These are phyloP conservation scores for Stichodactyla helianthus DNA, from an alignment of 64 coral and sea anemone species.

Conservation along the genomic window DNA sequence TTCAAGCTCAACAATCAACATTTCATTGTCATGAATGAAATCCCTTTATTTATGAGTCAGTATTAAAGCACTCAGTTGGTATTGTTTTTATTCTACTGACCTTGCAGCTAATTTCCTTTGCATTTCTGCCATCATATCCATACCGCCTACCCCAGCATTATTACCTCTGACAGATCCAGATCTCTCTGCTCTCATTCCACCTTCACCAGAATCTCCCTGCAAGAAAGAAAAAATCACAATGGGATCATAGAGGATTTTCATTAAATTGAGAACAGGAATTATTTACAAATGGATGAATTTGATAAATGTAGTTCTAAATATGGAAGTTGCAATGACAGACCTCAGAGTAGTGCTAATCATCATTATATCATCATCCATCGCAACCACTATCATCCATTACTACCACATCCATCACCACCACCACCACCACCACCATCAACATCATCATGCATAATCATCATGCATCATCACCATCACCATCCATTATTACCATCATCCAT, in stretches of 20 bases:
- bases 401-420: not conserved
- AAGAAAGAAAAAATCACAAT: not conserved
- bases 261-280: no score
- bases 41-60: not conserved
- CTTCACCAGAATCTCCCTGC: slow-evolving; percentile 30
- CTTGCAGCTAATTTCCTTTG: slow-evolving; percentile 71
- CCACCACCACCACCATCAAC: not conserved
- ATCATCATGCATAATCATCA: no score
- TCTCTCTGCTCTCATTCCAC: slow-evolving; percentile 35
- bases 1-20: not conserved
- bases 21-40: no score
- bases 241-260: no score
- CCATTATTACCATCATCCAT: not conserved
- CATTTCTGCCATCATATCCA: slow-evolving; percentile 88
- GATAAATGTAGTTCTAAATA: no score
- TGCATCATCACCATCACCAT: no score
- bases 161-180: slow-evolving; percentile 35
- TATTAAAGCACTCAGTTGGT: not conserved
- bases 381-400: no score
- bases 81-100: slow-evolving; percentile 32
- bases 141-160: slow-evolving; percentile 37
- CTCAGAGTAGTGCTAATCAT: no score
- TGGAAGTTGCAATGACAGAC: no score
- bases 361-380: no score
- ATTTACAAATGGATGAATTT: no score